Evolutionary conservation across 1,140 invertebrate genomes (phyloP).

Genomic region (Drosophila jambulina): DNA sequence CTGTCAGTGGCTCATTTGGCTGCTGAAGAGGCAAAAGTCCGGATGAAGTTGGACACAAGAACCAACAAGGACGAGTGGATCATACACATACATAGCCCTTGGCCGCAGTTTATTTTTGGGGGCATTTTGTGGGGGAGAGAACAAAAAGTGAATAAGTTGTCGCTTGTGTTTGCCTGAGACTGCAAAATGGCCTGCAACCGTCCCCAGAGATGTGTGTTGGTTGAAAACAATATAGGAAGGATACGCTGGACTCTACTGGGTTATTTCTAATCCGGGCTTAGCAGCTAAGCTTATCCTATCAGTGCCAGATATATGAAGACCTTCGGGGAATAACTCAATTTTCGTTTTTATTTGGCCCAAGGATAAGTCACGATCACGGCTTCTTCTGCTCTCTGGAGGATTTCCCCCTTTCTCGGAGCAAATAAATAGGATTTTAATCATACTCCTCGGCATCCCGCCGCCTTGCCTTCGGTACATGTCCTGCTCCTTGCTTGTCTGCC

Average conservation of each 20-base stretch:
- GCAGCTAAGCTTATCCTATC: constrained; percentile 44
- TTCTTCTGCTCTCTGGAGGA: background rate
- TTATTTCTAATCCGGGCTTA: constrained; percentile 40
- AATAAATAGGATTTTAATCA: constrained; percentile 75
- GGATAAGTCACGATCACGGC: constrained; percentile 35
- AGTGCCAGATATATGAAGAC: constrained; percentile 10
- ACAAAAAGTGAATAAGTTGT: constrained; percentile 78
- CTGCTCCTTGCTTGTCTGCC: constrained; percentile 5
- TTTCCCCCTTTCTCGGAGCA: constrained; percentile 8
- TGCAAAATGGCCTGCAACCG: constrained; percentile 32
- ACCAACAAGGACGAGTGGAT: background rate
- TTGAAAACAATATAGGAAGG: constrained; percentile 38
- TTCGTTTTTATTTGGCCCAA: constrained; percentile 28
- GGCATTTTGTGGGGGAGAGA: constrained; percentile 59
- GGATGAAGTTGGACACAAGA: constrained; percentile 25
- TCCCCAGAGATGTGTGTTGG: constrained; percentile 21
- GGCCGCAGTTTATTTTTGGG: constrained; percentile 67
- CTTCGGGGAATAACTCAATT: constrained; percentile 56
- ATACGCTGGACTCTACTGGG: constrained; percentile 5
- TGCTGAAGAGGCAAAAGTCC: constrained; percentile 50
- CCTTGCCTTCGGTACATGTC: constrained; percentile 30
- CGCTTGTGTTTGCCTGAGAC: constrained; percentile 69
- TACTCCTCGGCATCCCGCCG: constrained; percentile 50
- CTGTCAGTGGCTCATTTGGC: constrained; percentile 73
- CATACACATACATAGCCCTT: constrained; percentile 40